Evolutionary conservation across 2,888 invertebrate genomes (phyloP).

Genomic region (Campoplex nolae): DNA sequence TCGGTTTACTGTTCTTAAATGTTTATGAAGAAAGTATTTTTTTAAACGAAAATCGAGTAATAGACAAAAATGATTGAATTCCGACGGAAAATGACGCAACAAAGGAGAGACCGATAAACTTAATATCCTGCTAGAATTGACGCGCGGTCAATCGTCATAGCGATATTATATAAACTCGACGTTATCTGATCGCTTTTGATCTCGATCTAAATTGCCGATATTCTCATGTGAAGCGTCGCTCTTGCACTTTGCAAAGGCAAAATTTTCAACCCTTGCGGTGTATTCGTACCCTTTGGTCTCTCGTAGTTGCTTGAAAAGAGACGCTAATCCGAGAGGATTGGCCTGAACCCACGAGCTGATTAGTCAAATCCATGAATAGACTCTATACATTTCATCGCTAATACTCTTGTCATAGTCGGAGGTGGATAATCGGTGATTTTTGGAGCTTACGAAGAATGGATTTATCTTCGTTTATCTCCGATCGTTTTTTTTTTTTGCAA

Average conservation of each 20-base stretch:
- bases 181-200: slow-evolving; percentile 76
- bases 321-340: slow-evolving; percentile 10
- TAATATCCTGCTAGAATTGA: slow-evolving; percentile 15
- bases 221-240: slow-evolving; percentile 55
- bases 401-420: neutral
- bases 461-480: neutral
- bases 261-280: slow-evolving; percentile 41
- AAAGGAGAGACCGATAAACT: neutral
- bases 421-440: neutral
- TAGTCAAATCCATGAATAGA: slow-evolving; percentile 15
- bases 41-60: too few relatives aligned
- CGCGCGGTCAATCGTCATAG: slow-evolving; percentile 47
- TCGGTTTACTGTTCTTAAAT: too few relatives aligned
- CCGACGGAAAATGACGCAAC: neutral
- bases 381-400: neutral
- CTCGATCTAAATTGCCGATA: slow-evolving; percentile 76
- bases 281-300: slow-evolving; percentile 23
- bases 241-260: slow-evolving; percentile 33
- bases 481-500: neutral
- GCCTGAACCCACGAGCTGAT: slow-evolving; percentile 17
- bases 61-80: slow-evolving; percentile 17
- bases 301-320: slow-evolving; percentile 25
- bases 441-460: neutral
- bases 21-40: too few relatives aligned
- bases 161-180: slow-evolving; percentile 40